Evolutionary conservation across 1,140 invertebrate species (phyloP), one percentile per base, ranked within the genome.

Genomic region (Drosophila aff.): DNA sequence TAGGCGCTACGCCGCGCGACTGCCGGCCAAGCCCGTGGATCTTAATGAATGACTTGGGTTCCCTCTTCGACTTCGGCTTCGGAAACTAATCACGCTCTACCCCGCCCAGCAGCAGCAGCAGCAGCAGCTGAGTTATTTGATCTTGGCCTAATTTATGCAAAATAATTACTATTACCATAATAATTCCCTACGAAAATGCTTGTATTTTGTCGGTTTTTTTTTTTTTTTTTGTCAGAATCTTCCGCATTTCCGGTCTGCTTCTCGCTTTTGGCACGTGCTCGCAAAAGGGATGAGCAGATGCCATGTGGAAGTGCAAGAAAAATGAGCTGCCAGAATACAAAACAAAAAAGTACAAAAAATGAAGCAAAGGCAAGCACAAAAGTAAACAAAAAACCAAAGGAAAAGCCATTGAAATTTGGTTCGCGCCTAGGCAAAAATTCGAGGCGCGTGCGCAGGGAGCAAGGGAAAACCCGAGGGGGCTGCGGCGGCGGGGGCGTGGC

Each of bases 121-220:
- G 26, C 49, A 31, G 40, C 63, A 66, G 63, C 63, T 77, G 63
- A 77, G 71, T 74, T 73, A 74, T 73, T 78, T 72, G 67, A 73
- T 79, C 67, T 72, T 65, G 59, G 60, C 59, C 69, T 84, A 90
- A 84, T 90, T 87, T 87, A 87, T 89, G 81, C 84, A 68, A 72
- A 63, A 64, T 66, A 74, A 67, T 68, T 67, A 57, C 73, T 31
- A 46, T 52, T 44, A 40, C 40, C 53, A 57, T 57, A 57, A 52
- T 33, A 18, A 18, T 46, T 49, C 23, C 15, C 18, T 28, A 60
- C 23, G 8, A 57, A 58, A 58, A 63, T 58, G 16, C 18, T 58
- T n/a, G 36, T 28, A 52, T 44, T 44, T 18, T n/a, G n/a, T 50
- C 6, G 18, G 15, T 16, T 38, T 64, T 23, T 23, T 50, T 64